These are phyloP conservation scores for Helobdella robusta DNA, from an alignment of 2,888 invertebrate genomes.

Conservation along the genomic window DNA sequence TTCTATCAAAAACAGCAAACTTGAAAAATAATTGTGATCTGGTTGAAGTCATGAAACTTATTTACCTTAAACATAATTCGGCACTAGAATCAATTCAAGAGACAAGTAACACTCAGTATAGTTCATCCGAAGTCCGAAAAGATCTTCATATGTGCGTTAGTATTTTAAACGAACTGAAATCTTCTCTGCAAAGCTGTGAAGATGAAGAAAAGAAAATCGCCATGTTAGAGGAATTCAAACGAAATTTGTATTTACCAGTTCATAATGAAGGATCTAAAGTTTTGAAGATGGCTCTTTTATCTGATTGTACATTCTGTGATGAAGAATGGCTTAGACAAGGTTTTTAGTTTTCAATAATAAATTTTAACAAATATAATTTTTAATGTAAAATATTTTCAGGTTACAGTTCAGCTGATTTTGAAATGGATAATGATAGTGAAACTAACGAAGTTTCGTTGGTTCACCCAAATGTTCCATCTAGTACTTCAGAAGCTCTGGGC, in stretches of 20 bases:
- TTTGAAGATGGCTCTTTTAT: constrained; percentile 32
- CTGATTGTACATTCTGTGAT: constrained; percentile 38
- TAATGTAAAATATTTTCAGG: constrained; percentile 17
- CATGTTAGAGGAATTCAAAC: constrained; percentile 24
- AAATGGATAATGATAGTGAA: constrained; percentile 18
- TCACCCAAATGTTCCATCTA: constrained; percentile 37
- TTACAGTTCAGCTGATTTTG: constrained; percentile 26
- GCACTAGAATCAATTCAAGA: not conserved
- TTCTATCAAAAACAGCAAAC: constrained; percentile 29
- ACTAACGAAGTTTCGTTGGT: constrained; percentile 35
- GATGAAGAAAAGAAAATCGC: not conserved
- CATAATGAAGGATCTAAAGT: constrained; percentile 19
- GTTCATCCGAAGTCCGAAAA: constrained; percentile 28
- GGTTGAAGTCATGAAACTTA: constrained; percentile 31
- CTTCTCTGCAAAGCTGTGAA: constrained; percentile 19
- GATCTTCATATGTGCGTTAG: constrained; percentile 35
- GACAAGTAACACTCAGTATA: not conserved
- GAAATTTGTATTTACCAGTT: constrained; percentile 30
- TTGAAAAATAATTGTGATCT: constrained; percentile 28
- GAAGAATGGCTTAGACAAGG: constrained; percentile 36
- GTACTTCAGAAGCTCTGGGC: constrained; percentile 38
- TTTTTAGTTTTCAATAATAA: not conserved
- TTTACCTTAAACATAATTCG: constrained; percentile 29
- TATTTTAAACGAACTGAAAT: constrained; percentile 35
- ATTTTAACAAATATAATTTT: not conserved